These are phyloP conservation scores for Delphinapterus leucas DNA, from an alignment of 2,113 vertebrate species.

Conservation along the genomic window DNA sequence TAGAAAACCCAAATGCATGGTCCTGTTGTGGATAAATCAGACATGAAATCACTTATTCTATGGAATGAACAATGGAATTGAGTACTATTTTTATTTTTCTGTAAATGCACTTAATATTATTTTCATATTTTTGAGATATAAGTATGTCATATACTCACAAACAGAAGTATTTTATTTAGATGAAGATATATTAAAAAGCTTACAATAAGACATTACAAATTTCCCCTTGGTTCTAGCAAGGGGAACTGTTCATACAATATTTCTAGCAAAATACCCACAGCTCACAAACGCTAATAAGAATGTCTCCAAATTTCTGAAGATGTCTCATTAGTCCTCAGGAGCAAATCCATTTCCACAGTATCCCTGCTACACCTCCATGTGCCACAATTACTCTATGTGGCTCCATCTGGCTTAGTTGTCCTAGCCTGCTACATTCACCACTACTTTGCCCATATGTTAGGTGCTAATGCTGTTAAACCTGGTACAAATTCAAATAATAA, in stretches of 20 bases:
- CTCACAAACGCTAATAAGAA: background rate
- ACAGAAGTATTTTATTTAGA: background rate
- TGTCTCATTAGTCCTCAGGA: background rate
- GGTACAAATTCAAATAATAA: background rate
- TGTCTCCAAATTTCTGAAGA: background rate
- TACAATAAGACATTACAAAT: background rate
- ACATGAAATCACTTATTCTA: background rate
- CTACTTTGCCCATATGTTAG: background rate
- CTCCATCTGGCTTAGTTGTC: background rate
- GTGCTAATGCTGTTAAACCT: background rate
- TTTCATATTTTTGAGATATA: background rate
- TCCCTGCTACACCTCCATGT: no score
- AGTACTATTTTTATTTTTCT: background rate
- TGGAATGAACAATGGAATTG: background rate
- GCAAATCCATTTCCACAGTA: background rate
- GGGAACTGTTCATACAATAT: background rate
- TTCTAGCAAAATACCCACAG: background rate
- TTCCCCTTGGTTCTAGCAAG: background rate
- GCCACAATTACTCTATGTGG: background rate
- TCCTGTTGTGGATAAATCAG: background rate
- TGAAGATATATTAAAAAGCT: background rate
- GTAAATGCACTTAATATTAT: background rate
- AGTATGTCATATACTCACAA: background rate
- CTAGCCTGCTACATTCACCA: background rate
- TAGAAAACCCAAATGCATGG: background rate